A percentile compares a stretch with the other conserved stretches of the same genome.
Evolutionary conservation across 1,140 invertebrate genomes (phyloP).

Genomic region (Drosophila burlai): DNA sequence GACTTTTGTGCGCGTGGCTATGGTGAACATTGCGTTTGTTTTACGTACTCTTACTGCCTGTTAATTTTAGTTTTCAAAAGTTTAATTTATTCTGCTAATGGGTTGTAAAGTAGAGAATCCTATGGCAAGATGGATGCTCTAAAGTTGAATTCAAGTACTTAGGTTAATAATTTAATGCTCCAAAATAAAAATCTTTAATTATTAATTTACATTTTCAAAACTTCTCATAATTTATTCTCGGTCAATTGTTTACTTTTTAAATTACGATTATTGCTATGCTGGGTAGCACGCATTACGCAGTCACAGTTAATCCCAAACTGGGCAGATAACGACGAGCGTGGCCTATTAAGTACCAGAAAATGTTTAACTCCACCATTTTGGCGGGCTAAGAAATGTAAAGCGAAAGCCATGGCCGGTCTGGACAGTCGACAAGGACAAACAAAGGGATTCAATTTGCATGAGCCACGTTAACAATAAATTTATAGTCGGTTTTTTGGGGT

Average conservation of each 20-base stretch:
- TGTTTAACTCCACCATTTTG: conserved; percentile 16
- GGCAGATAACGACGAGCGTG: conserved; percentile 45
- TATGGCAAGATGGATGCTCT: not conserved
- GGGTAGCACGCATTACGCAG: conserved; percentile 25
- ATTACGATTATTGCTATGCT: conserved; percentile 33
- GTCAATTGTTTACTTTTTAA: conserved; percentile 36
- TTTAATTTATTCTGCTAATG: conserved; percentile 12
- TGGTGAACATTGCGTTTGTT: conserved; percentile 6
- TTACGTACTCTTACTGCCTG: conserved; percentile 4
- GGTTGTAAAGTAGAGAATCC: not conserved
- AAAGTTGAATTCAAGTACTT: not conserved
- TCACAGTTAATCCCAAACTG: conserved; percentile 32
- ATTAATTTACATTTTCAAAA: not conserved
- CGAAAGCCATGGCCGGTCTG: conserved; percentile 35
- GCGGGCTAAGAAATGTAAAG: conserved; percentile 20
- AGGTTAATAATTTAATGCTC: not conserved
- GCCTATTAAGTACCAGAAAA: conserved; percentile 40
- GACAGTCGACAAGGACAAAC: conserved; percentile 37
- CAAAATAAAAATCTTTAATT: not conserved
- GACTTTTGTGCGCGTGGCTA: conserved; percentile 1
- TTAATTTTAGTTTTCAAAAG: conserved; percentile 5
- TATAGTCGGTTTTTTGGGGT: conserved; percentile 29
- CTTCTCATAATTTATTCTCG: conserved; percentile 1
- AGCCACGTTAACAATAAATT: conserved; percentile 73
- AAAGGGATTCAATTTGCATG: conserved; percentile 68